Percentiles rank a stretch among this genome's conserved stretches.
Evolutionary conservation across 2,113 vertebrate species (phyloP).

Genomic region (Felis catus): F.catus_Fca126_mat1.0 CM031421.1:66888501-66889000

Average conservation of each 20-base stretch:
- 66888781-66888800: neutral
- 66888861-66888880: neutral
- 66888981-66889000: neutral
- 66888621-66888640: neutral
- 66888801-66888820: too few relatives aligned
- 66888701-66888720: neutral
- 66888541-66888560: neutral
- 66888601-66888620: neutral
- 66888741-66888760: neutral
- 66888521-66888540: neutral
- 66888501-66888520: neutral
- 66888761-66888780: neutral
- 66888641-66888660: neutral
- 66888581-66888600: neutral
- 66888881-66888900: neutral
- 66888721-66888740: neutral
- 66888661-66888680: neutral
- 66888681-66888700: neutral
- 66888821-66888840: neutral
- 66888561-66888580: neutral
- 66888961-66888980: neutral
- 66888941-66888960: neutral
- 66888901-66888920: neutral
- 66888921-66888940: neutral
- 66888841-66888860: neutral